phyloP scores from a whole-genome alignment of 2,888 invertebrate genomes.

The Schizaphis graminum region DNA sequence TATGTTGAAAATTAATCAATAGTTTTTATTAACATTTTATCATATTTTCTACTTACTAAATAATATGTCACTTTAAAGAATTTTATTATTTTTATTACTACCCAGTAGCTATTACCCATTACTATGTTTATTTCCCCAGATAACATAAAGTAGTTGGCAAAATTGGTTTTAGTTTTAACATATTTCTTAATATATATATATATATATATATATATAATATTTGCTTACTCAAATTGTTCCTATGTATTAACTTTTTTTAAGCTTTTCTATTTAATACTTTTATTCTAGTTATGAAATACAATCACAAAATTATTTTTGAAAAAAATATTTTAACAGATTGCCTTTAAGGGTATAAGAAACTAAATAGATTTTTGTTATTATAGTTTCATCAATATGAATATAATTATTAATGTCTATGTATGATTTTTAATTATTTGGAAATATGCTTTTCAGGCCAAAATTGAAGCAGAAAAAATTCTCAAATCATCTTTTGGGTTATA shows the following conservation, averaged over 20 bases:
- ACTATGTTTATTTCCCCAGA: too few relatives aligned
- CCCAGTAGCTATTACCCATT: too few relatives aligned
- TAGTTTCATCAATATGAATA: not conserved
- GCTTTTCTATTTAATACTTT: not conserved
- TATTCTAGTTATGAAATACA: not conserved
- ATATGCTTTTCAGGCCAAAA: slow-evolving; percentile 67
- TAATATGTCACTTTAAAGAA: too few relatives aligned
- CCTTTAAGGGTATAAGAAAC: too few relatives aligned
- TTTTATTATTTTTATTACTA: too few relatives aligned
- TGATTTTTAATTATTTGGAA: slow-evolving; percentile 48
- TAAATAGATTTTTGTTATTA: not conserved
- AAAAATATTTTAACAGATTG: not conserved
- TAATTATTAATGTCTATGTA: not conserved
- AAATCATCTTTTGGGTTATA: slow-evolving; percentile 56
- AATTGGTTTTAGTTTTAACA: too few relatives aligned
- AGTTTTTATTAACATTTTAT: too few relatives aligned
- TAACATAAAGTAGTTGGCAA: too few relatives aligned
- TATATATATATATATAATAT: too few relatives aligned
- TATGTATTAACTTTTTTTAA: not conserved
- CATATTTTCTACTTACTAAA: too few relatives aligned
- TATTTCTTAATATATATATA: too few relatives aligned
- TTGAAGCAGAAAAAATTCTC: slow-evolving; percentile 68
- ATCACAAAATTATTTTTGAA: not conserved
- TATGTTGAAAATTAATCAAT: too few relatives aligned
- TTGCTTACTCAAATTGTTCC: not conserved